Evolutionary conservation across 2,888 invertebrate genomes (phyloP).

Genomic region (Conchocele bisecta): DNA sequence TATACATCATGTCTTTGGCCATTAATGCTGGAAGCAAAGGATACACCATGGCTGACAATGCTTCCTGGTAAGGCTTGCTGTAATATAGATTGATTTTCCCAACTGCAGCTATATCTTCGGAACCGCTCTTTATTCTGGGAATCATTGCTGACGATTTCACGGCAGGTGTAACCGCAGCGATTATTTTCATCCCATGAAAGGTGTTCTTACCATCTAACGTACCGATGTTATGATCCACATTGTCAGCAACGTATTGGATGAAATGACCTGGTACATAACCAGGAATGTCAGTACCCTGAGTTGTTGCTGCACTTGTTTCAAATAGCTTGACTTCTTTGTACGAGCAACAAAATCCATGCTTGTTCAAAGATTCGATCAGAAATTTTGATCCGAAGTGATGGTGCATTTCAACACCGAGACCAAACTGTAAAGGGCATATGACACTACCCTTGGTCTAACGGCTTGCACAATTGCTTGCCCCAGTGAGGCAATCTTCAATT

Average conservation of each 20-base stretch:
- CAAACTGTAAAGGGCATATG: constrained; percentile 55
- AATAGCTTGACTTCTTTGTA: constrained; percentile 57
- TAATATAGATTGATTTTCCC: constrained; percentile 35
- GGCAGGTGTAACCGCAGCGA: constrained; percentile 58
- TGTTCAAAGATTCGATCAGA: constrained; percentile 57
- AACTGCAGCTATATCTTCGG: constrained; percentile 15
- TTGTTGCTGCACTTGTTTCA: constrained; percentile 55
- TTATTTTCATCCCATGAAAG: constrained; percentile 71
- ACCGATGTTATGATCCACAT: constrained; percentile 65
- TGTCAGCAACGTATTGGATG: constrained; percentile 66
- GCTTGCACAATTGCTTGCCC: constrained; percentile 62
- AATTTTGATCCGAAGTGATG: constrained; percentile 48
- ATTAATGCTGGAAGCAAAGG: background rate
- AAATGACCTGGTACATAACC: constrained; percentile 19
- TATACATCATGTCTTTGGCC: background rate
- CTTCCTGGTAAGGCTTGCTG: constrained; percentile 2
- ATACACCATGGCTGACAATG: background rate
- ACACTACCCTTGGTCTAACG: constrained; percentile 35
- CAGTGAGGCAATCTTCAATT: constrained; percentile 40
- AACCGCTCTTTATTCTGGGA: constrained; percentile 20
- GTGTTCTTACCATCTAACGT: constrained; percentile 64
- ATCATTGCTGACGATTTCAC: background rate
- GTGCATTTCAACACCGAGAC: constrained; percentile 52
- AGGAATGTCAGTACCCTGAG: constrained; percentile 26
- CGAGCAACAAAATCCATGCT: constrained; percentile 53